A percentile compares a stretch with the other conserved stretches of the same genome.
Conservation (phyloP, 2,113 vertebrate genomes). For the Clarias magur region DNA sequence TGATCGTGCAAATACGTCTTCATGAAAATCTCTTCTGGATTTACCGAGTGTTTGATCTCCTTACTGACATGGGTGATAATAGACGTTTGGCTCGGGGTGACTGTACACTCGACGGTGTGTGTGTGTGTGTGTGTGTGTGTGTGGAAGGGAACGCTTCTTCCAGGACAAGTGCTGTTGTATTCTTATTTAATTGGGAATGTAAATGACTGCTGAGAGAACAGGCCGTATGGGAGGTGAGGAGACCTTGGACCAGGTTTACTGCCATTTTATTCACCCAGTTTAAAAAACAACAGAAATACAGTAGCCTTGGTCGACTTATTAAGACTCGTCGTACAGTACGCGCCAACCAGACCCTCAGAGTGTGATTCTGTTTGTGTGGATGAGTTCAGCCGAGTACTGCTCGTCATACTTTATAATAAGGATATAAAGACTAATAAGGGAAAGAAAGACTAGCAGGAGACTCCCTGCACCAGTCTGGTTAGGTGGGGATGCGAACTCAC, state of each 20-base stretch:
- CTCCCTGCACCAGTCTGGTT: not conserved
- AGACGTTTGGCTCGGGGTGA: not conserved
- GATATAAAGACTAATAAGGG: no score
- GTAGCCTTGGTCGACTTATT: no score
- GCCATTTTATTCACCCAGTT: not conserved
- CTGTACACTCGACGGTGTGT: not conserved
- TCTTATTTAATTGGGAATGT: not conserved
- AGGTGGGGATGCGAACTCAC: not conserved
- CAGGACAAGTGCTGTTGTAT: not conserved
- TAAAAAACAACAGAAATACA: no score
- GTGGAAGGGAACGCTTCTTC: not conserved
- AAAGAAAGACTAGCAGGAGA: no score
- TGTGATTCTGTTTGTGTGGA: not conserved
- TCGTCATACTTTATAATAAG: not conserved
- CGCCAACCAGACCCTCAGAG: not conserved
- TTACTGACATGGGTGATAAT: not conserved
- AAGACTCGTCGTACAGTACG: not conserved
- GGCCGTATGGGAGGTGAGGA: not conserved
- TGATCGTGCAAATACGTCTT: not conserved
- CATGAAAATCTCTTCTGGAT: not conserved
- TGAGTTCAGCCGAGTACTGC: not conserved
- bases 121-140: not conserved
- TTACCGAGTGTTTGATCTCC: not conserved
- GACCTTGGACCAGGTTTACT: not conserved
- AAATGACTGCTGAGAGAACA: not conserved